Conservation (phyloP, 2,113 vertebrate genomes). For the Myrmophylax atrothorax region DNA sequence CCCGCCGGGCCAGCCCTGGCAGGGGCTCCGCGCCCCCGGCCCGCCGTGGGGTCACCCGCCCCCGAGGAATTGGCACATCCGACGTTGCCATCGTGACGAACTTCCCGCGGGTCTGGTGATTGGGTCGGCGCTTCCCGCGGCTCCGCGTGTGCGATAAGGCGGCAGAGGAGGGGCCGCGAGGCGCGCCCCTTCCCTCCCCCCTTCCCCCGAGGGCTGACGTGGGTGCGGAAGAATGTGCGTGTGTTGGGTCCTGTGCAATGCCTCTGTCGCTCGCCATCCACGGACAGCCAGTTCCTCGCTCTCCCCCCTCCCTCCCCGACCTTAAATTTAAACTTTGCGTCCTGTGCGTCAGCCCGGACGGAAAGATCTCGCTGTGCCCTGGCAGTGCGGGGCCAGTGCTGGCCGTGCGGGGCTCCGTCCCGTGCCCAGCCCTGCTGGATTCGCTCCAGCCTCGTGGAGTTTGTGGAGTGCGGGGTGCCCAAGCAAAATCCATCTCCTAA, state of each 20-base stretch:
- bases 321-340: not conserved
- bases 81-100: accelerated
- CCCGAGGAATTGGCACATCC: accelerated
- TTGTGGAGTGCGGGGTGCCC: accelerated
- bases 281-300: not conserved
- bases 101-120: not conserved
- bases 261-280: not conserved
- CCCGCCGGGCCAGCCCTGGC: not conserved
- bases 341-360: not conserved
- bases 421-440: not conserved
- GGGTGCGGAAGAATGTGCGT: not conserved
- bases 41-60: accelerated
- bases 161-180: not conserved
- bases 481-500: not conserved
- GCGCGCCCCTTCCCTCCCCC: not conserved
- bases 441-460: not conserved
- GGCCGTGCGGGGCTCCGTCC: not conserved
- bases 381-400: not conserved
- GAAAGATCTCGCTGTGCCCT: not conserved
- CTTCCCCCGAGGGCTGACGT: not conserved
- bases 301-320: not conserved
- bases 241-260: not conserved
- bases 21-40: not conserved
- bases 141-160: not conserved
- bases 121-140: not conserved